Evolutionary conservation across 1,140 invertebrate genomes (phyloP), one percentile per base, ranked within the genome.

Genomic region (Planococcus citri): DNA sequence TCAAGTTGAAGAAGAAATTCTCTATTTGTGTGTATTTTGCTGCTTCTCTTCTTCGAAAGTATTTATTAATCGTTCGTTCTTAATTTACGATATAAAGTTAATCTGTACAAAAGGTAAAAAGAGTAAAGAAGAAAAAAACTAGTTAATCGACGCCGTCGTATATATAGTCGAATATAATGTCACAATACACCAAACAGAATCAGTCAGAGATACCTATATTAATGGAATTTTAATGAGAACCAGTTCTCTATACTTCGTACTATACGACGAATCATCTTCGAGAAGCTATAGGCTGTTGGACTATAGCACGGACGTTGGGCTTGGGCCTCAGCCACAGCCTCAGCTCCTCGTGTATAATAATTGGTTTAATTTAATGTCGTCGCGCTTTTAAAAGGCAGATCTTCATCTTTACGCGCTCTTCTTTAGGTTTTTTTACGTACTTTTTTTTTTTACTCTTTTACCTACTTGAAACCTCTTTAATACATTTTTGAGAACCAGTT

Each of bases 21-120:
- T 33, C 41, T 51, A 9, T 51, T 37, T 37, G 6, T 37, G 14
- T 17, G 12, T 51, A 20, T 51, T 51, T 20, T 14, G 10, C 3
- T 51, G 33, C 17, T 51, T 51, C 12, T 51, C 12, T n/a, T 51
- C 17, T 14, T 51, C 41, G 6, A 51, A 51, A n/a, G 41, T 51
- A 51, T 51, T 51, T 51, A 51, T 51, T 51, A 51, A 51, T 51
- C 41, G 41, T 20, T 20, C 41, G 41, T 14, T 51, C 41, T 51
- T 51, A 51, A 51, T 51, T 51, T 51, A 51, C 41, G 41, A 51
- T n/a, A 51, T n/a, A 51, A 51, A 51, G 41, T 51, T 51, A 51
- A 4, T 17, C 41, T 20, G 41, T 51, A 20, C 17, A 51, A 51
- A n/a, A n/a, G n/a, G n/a, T n/a, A n/a, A n/a, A n/a, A n/a, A n/a